Evolutionary conservation across 2,113 vertebrate species (phyloP).

Genomic region (Struthio camelus): DNA sequence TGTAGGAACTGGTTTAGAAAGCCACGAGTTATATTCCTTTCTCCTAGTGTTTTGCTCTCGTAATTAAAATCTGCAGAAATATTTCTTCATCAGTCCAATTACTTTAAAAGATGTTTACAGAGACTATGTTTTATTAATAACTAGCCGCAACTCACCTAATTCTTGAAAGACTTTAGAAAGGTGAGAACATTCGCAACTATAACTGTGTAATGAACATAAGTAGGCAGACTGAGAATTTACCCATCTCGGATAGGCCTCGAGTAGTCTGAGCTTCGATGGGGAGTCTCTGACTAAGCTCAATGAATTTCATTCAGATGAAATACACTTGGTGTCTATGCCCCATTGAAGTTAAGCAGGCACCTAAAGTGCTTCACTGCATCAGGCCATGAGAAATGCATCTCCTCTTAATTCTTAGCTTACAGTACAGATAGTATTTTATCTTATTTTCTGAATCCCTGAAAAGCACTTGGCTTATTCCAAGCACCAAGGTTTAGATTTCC

Average conservation of each 20-base stretch:
- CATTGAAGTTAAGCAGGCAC: not conserved
- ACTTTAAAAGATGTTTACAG: not conserved
- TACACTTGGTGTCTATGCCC: not conserved
- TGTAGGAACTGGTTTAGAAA: not conserved
- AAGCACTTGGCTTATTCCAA: not conserved
- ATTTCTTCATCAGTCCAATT: not conserved
- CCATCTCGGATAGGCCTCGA: not conserved
- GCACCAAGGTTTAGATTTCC: not conserved
- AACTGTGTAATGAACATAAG: not conserved
- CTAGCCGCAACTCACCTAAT: not conserved
- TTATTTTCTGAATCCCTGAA: not conserved
- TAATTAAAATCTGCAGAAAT: not conserved
- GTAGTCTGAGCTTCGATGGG: not conserved
- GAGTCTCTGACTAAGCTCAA: not conserved
- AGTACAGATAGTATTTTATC: not conserved
- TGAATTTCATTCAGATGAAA: not conserved
- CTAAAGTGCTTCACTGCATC: not conserved
- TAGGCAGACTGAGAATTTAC: not conserved
- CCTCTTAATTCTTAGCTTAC: not conserved
- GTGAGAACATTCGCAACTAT: not conserved
- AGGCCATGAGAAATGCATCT: not conserved
- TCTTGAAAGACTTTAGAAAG: not conserved
- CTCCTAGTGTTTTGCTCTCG: not conserved
- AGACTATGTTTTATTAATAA: not conserved
- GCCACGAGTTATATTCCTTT: not conserved